These are phyloP conservation scores for Hoplodrina ambigua DNA, from an alignment of 2,888 invertebrate genomes.

Conservation along the genomic window DNA sequence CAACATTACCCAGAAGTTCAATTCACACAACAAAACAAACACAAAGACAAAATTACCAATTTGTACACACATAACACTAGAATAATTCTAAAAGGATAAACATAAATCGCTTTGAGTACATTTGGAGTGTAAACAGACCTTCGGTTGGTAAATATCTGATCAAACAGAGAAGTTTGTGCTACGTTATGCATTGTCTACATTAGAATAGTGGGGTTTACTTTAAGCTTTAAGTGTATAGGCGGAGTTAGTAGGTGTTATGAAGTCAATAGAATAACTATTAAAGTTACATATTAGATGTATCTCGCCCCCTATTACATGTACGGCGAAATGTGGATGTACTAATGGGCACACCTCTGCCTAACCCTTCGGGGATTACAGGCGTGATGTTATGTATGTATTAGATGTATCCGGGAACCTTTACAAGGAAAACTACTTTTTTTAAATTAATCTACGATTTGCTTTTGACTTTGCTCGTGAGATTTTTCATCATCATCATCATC, in stretches of 20 bases:
- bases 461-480: too few species aligned
- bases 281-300: neutral
- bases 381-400: too few species aligned
- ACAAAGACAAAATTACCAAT: slow-evolving; percentile 36
- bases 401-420: neutral
- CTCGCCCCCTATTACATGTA: too few species aligned
- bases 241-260: slow-evolving; percentile 12
- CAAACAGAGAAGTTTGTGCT: slow-evolving; percentile 70
- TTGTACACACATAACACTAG: slow-evolving; percentile 32
- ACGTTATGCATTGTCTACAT: slow-evolving; percentile 58
- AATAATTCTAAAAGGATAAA: slow-evolving; percentile 65
- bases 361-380: too few species aligned
- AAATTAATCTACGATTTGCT: too few species aligned
- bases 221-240: slow-evolving; percentile 11
- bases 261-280: slow-evolving; percentile 5
- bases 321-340: too few species aligned
- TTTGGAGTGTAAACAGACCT: slow-evolving; percentile 59
- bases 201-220: slow-evolving; percentile 51
- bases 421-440: neutral
- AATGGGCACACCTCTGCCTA: too few species aligned
- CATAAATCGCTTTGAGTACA: slow-evolving; percentile 66
- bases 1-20: slow-evolving; percentile 1
- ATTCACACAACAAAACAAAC: slow-evolving; percentile 42
- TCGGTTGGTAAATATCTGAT: slow-evolving; percentile 65
- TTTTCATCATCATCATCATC: too few species aligned